These are phyloP conservation scores for Acomys russatus DNA, from an alignment of 2,797 vertebrate species.

Conservation along the genomic window DNA sequence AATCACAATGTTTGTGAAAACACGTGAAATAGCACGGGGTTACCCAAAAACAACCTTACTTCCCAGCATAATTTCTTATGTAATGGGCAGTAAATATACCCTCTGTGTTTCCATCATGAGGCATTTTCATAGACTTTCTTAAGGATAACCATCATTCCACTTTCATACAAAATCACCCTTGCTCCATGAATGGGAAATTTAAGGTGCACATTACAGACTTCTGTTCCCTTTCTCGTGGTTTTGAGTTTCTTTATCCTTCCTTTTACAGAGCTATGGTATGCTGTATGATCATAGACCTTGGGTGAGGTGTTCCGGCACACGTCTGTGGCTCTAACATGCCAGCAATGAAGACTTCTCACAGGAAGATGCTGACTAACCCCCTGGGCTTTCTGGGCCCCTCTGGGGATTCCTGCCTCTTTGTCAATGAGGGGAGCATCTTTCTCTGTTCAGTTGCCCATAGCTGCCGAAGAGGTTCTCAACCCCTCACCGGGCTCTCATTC, in stretches of 20 bases:
- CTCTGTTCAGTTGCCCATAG: neutral
- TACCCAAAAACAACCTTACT: too few relatives aligned
- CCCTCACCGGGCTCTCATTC: neutral
- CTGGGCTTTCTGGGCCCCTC: too few relatives aligned
- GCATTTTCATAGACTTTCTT: neutral
- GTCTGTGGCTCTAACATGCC: neutral
- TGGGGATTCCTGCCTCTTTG: rapidly evolving
- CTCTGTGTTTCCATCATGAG: neutral
- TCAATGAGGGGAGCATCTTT: rapidly evolving
- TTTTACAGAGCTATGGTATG: neutral
- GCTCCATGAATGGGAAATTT: neutral
- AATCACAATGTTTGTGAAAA: too few relatives aligned
- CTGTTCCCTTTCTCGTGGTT: neutral
- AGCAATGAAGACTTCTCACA: neutral
- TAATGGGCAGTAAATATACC: neutral
- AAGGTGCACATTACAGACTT: neutral
- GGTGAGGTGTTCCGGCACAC: neutral
- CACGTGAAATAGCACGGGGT: rapidly evolving
- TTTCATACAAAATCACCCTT: neutral
- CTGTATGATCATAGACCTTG: neutral
- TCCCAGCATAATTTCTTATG: neutral
- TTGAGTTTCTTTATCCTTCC: neutral
- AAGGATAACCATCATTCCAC: neutral
- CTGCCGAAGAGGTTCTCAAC: neutral
- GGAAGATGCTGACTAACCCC: neutral